These are phyloP conservation scores for Ischnus inquisitorius DNA, from an alignment of 2,888 invertebrate species.

Conservation along the genomic window DNA sequence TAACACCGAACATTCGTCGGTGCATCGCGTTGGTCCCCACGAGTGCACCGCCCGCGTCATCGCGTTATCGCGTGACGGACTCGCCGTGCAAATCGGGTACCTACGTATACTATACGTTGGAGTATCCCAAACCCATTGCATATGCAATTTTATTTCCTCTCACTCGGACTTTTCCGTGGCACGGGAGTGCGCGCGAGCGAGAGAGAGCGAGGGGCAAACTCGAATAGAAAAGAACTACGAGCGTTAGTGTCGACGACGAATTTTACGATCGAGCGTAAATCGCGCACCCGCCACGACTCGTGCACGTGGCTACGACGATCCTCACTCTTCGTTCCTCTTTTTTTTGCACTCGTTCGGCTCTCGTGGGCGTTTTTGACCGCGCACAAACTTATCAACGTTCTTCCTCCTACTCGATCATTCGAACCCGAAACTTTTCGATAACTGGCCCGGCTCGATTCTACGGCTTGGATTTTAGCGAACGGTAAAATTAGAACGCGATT, in stretches of 20 bases:
- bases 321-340: conserved; percentile 10
- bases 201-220: conserved; percentile 2
- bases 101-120: conserved; percentile 43
- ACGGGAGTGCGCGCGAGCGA: background rate
- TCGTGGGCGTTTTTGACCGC: conserved; percentile 49
- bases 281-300: conserved; percentile 21
- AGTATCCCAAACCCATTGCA: conserved; percentile 50
- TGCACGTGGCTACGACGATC: conserved; percentile 61
- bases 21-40: conserved; percentile 43
- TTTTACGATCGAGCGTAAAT: conserved; percentile 67
- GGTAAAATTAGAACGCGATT: background rate
- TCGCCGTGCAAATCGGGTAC: conserved; percentile 44
- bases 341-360: conserved; percentile 24
- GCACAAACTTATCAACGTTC: conserved; percentile 26
- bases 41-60: conserved; percentile 57
- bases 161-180: background rate
- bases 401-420: conserved; percentile 17
- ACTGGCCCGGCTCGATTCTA: background rate
- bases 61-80: conserved; percentile 55
- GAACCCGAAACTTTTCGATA: background rate
- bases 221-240: conserved; percentile 47
- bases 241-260: conserved; percentile 61
- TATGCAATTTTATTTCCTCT: conserved; percentile 64
- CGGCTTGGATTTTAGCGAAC: background rate
- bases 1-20: conserved; percentile 31